Evolutionary conservation across 92 coral and sea anemone genomes (phyloP).

Genomic region (Nematostella vectensis): DNA sequence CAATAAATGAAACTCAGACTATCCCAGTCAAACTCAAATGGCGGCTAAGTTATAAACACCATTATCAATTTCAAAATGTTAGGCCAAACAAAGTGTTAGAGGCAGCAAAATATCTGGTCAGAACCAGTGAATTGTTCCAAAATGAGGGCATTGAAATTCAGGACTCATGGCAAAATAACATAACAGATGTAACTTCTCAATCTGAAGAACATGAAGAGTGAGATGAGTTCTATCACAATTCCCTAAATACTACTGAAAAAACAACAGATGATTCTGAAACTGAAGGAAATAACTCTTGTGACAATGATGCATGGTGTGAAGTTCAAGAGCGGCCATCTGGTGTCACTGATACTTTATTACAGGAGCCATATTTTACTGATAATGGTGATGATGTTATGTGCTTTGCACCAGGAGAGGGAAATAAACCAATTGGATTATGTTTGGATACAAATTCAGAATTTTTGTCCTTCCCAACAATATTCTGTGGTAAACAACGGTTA

Average conservation of each 20-base stretch:
- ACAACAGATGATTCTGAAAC: background rate
- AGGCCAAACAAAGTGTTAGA: slow-evolving; percentile 56
- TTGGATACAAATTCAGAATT: slow-evolving; percentile 56
- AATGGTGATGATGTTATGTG: slow-evolving; percentile 38
- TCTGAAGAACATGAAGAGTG: slow-evolving; percentile 18
- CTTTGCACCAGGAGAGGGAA: slow-evolving; percentile 81
- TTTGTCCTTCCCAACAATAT: slow-evolving; percentile 52
- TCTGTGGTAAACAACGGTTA: slow-evolving; percentile 43
- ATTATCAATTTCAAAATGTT: slow-evolving; percentile 56
- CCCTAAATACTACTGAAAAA: background rate
- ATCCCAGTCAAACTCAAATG: slow-evolving; percentile 60
- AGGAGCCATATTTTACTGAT: slow-evolving; percentile 28
- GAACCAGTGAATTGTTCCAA: slow-evolving; percentile 49
- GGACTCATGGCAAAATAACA: slow-evolving; percentile 13
- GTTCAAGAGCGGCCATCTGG: slow-evolving; percentile 47
- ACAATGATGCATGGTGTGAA: slow-evolving; percentile 44
- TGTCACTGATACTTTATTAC: slow-evolving; percentile 33
- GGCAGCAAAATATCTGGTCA: slow-evolving; percentile 53
- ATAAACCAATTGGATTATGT: slow-evolving; percentile 55
- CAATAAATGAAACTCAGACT: slow-evolving; percentile 43
- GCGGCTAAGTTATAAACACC: slow-evolving; percentile 46
- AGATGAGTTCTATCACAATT: slow-evolving; percentile 9
- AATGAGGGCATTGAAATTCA: slow-evolving; percentile 49
- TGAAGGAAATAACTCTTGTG: background rate
- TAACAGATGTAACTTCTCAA: background rate